phyloP scores from a whole-genome alignment of 2,888 invertebrate genomes.

The Callyntrura sp. region DNA sequence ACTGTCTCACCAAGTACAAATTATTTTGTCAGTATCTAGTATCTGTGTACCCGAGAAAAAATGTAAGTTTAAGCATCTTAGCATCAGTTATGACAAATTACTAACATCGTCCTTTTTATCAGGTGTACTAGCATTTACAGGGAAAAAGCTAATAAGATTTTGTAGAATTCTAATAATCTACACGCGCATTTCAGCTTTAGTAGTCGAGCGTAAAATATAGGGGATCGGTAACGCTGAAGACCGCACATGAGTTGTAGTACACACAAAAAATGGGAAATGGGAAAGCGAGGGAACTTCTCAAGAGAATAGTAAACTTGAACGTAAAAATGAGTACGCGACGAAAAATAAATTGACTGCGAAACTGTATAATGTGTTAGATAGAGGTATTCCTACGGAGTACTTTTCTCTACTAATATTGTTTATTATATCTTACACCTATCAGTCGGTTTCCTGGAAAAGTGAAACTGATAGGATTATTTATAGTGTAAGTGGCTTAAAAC shows the following conservation, averaged over 20 bases:
- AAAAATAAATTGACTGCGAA: constrained; percentile 45
- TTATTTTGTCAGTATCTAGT: too few relatives aligned
- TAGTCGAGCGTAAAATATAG: too few relatives aligned
- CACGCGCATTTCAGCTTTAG: too few relatives aligned
- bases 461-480: constrained; percentile 80
- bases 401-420: too few relatives aligned
- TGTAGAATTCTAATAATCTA: too few relatives aligned
- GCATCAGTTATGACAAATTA: constrained; percentile 33
- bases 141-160: too few relatives aligned
- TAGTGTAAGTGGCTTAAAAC: constrained; percentile 80
- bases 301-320: neutral
- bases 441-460: constrained; percentile 16
- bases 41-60: neutral
- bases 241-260: too few relatives aligned
- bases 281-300: neutral
- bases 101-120: neutral
- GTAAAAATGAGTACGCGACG: neutral
- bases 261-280: too few relatives aligned
- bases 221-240: too few relatives aligned
- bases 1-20: too few relatives aligned
- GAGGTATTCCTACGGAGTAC: too few relatives aligned
- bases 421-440: constrained; percentile 17
- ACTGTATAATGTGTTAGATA: constrained; percentile 39
- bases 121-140: neutral
- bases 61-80: neutral